Evolutionary conservation across 92 coral and sea anemone genomes (phyloP), one percentile per base, ranked within the genome.

Genomic region (Zoanthus sociatus): DNA sequence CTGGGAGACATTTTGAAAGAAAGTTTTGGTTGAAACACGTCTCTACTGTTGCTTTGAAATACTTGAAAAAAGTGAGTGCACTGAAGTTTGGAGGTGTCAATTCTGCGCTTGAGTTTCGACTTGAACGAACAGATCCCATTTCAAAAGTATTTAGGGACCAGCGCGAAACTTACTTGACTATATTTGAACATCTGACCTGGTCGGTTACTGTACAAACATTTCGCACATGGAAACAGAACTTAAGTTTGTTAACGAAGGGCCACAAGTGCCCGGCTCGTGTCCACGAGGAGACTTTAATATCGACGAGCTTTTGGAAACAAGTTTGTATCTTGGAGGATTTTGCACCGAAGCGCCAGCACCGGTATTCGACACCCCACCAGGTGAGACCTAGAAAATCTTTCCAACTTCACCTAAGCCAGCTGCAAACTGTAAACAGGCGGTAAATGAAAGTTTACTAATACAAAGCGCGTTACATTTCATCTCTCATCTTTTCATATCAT

Each of bases 291-390:
- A 81, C 5, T 81, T 81, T 30, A 81, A 81, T 58, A 81, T 81
- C 18, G 85, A 81, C 7, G 85, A 81, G 16, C 26, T 81, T 37
- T 68, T 81, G 73, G 85, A 81, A 63, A 81, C 85, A 4, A 81
- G 85, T 47, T 37, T 81, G 63, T 81, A 81, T 64, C 85, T 81
- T 47, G 85, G 85, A 64, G 85, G 85, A 66, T 81, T 81, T 66
- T 81, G 85, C 85, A 81, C 7, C 74, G 85, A 81, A 81, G 75
- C 85, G 13, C 85, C 85, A 9, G 50, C 74, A 12, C 85, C 75
- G 21, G 85, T 81, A 18, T 81, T 81, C 14, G 85, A 81, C 11
- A 67, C 85, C 13, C 85, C 85, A 46, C 85, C 85, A 16, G 85
- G 85, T 81, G 21, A 81, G 85, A 63, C 1, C 66, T 61, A 16